Evolutionary conservation across 2,797 vertebrate species (phyloP), one percentile per base, ranked within the genome.

Genomic region (Neosalanx taihuensis): DNA sequence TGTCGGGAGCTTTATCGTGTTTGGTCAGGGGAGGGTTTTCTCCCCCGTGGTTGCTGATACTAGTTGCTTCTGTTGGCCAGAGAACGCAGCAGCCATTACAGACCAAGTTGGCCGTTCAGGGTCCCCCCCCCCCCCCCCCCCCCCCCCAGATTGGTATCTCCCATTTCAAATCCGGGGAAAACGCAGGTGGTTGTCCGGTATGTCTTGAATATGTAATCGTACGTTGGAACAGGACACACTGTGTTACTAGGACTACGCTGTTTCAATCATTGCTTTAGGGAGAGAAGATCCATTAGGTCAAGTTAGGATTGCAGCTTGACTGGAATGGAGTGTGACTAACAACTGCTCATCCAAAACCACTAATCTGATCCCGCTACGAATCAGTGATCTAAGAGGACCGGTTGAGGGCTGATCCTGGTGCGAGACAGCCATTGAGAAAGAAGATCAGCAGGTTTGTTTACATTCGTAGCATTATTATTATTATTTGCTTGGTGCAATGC

Each of bases 391-490:
- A 46, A 46, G 41, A 46, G 13, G 9, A 3, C 41, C 10, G 41
- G 41, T 46, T 46, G 18, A 37, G 33, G 9, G 1, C 9, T 37
- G 18, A 23, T 26, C 20, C 41, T 59, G 73, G 69, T 53, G 63
- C 41, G 79, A 80, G 61, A 81, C 81, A 33, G 76, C 18, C 9
- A 5, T n/a, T 62, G 72, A 72, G 72, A 62, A 74, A 20, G 26
- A 30, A 33, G 37, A 80, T 68, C 62, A 79, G 70, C 77, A 76
- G 79, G 67, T 82, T 77, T 82, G 79, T 90, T 85, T 84, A 81
- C 78, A 5, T 20, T 20, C 12, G 9, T 18, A 35, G 33, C 37
- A 13, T 41, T 33, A n/a, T 35, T 26, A 26, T 26, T 26, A 26
- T 26, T 41, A n/a, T 33, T 12, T 7, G 17, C 17, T 29, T 33